Percentiles rank a stretch among this genome's conserved stretches.
These are phyloP conservation scores for Lepidiolamprologus cunningtoni DNA, from an alignment of 2,113 vertebrate genomes.

Conservation along the genomic window DNA sequence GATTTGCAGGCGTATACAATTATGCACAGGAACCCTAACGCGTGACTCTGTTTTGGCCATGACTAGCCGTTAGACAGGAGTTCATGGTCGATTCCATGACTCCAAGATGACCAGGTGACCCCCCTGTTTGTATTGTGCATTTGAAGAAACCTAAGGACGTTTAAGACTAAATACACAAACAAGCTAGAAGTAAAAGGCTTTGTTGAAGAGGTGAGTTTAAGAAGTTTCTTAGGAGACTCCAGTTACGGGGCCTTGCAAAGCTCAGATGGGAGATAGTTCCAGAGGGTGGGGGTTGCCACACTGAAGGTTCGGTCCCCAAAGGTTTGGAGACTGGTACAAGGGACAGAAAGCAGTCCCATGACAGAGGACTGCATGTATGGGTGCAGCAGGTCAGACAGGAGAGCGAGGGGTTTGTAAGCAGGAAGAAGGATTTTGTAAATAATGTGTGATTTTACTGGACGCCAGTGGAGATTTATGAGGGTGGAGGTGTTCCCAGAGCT, in stretches of 20 bases:
- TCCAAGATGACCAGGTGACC: neutral
- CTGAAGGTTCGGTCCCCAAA: neutral
- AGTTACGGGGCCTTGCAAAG: neutral
- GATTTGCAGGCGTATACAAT: neutral
- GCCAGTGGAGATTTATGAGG: neutral
- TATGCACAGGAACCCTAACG: neutral
- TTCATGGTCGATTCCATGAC: neutral
- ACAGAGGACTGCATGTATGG: neutral
- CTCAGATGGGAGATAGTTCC: neutral
- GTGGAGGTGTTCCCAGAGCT: neutral
- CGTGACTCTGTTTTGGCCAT: fast-evolving
- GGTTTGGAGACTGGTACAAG: neutral
- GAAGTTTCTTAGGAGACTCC: neutral
- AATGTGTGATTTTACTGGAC: neutral
- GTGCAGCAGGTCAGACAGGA: neutral
- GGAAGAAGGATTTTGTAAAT: neutral
- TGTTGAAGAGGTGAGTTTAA: neutral
- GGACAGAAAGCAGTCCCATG: neutral
- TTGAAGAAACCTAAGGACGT: neutral
- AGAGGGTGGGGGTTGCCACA: neutral
- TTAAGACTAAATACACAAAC: neutral
- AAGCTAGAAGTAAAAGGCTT: neutral
- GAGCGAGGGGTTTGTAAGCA: neutral
- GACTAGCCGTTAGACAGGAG: neutral
- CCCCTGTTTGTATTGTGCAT: neutral